Conservation (phyloP, 2,888 invertebrate genomes). For the Agrotis exclamationis region DNA sequence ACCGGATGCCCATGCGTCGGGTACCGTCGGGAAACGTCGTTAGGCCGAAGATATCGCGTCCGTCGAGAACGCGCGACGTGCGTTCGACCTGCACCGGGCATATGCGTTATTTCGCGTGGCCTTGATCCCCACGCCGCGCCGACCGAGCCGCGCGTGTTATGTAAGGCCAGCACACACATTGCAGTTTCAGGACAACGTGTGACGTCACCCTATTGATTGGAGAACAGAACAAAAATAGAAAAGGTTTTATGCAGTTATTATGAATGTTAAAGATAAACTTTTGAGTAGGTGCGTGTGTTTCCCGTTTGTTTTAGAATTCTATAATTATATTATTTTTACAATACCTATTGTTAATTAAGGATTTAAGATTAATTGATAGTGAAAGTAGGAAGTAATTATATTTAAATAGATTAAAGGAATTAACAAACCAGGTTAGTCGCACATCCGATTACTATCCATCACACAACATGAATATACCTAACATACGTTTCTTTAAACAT, state of each 20-base stretch:
- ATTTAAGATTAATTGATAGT: constrained; percentile 21
- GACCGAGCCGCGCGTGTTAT: constrained; percentile 84
- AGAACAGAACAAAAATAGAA: constrained; percentile 54
- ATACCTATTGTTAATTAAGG: constrained; percentile 1
- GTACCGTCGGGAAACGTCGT: constrained; percentile 22
- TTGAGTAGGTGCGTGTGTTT: constrained; percentile 42
- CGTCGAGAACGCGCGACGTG: constrained; percentile 19
- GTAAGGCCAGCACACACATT: constrained; percentile 79
- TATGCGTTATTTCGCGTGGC: constrained; percentile 83
- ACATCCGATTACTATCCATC: not conserved
- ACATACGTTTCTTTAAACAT: too few species aligned
- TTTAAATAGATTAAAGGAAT: not conserved
- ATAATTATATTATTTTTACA: constrained; percentile 39
- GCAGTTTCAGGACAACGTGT: constrained; percentile 64
- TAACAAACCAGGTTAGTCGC: not conserved
- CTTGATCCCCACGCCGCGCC: constrained; percentile 89
- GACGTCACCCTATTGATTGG: constrained; percentile 56
- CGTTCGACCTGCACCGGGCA: constrained; percentile 65
- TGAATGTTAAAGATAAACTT: constrained; percentile 58
- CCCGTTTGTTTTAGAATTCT: constrained; percentile 30
- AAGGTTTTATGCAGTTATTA: constrained; percentile 58
- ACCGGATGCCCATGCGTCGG: constrained; percentile 76
- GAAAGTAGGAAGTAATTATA: not conserved
- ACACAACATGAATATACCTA: too few species aligned
- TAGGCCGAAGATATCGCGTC: constrained; percentile 44